Base-by-base conservation (phyloP, 2,888 invertebrate species). In the Meganola albula region DNA sequence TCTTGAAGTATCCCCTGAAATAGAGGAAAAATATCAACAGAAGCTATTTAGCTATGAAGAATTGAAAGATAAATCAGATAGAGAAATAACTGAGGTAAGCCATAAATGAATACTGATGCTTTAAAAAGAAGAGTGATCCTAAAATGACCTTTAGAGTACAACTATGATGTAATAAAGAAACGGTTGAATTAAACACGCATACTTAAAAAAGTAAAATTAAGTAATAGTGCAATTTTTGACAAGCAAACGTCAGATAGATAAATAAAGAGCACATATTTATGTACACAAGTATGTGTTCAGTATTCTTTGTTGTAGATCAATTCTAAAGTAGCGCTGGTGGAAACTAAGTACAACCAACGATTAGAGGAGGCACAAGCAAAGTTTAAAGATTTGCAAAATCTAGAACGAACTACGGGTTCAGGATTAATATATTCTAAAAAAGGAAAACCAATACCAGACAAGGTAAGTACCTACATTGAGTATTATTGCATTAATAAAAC, bases 371-470 rank as follows among this genome's bases (percentile, higher is more conserved):
- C 72, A 0, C 65, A 73, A 24, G 56, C 52, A 1, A 75, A 72
- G 42, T 84, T 85, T 36, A 62, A 73, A 2, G 69, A 48, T 4
- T 63, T 86, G 1, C 80, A 82, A 48, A 21, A 48, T 4, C 55
- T 74, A 1, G 84, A 84, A 43, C 63, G 65, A 28, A 67, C 44
- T 3, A 83, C 80, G 0, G 85, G 82, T 1, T 63, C 66, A 0
- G 84, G 84, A 1, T 66, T 87, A 1, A 83, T 83, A 29, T 85
- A 79, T 44, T 78, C 84, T 0, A 74, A 75, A 28, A 85, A 79
- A 42, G 86, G 86, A 28, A 85, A 84, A 55, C 82, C 82, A 1
- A 80, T 87, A n/a, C 67, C 83, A 9, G 83, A 86, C 31, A 85
- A 85, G 68, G 86, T 84, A 25, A 28, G 12, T 27, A 4, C 16